Evolutionary conservation across 1,140 invertebrate species (phyloP).

Genomic region (Scaptomyza hsui): DNA sequence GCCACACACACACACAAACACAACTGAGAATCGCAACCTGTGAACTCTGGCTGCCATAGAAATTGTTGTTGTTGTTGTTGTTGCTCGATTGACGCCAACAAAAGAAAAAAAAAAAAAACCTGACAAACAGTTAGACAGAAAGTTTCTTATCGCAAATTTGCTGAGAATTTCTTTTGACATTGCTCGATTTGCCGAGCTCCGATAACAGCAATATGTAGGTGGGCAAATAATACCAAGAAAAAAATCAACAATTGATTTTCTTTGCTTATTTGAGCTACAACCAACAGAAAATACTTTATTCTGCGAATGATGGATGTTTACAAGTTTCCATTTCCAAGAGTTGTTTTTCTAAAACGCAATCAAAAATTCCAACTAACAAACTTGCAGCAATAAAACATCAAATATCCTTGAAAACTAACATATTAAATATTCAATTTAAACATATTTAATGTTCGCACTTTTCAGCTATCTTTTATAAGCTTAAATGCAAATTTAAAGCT

Average conservation of each 20-base stretch:
- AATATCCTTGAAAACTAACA: too few relatives aligned
- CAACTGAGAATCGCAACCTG: slow-evolving; percentile 9
- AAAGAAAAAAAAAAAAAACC: too few relatives aligned
- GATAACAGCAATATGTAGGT: not conserved
- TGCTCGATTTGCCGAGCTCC: not conserved
- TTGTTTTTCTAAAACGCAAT: too few relatives aligned
- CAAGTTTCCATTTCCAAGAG: too few relatives aligned
- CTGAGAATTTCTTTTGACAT: slow-evolving; percentile 14
- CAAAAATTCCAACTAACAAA: too few relatives aligned
- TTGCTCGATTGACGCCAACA: slow-evolving; percentile 17
- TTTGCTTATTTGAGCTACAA: not conserved
- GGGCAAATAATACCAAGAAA: not conserved
- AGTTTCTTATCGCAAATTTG: slow-evolving; percentile 35
- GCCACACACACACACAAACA: slow-evolving; percentile 35
- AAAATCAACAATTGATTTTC: not conserved
- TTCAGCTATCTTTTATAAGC: too few relatives aligned
- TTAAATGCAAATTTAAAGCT: too few relatives aligned
- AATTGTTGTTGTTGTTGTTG: slow-evolving; percentile 10
- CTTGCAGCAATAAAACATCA: too few relatives aligned
- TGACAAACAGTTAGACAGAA: slow-evolving; percentile 11
- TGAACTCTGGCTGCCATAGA: slow-evolving; percentile 31
- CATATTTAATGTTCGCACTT: not conserved
- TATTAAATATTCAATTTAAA: not conserved
- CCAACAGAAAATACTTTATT: too few relatives aligned
- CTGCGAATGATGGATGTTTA: too few relatives aligned